These are phyloP conservation scores for Dryomyza anilis DNA, from an alignment of 2,888 invertebrate genomes.

Conservation along the genomic window DNA sequence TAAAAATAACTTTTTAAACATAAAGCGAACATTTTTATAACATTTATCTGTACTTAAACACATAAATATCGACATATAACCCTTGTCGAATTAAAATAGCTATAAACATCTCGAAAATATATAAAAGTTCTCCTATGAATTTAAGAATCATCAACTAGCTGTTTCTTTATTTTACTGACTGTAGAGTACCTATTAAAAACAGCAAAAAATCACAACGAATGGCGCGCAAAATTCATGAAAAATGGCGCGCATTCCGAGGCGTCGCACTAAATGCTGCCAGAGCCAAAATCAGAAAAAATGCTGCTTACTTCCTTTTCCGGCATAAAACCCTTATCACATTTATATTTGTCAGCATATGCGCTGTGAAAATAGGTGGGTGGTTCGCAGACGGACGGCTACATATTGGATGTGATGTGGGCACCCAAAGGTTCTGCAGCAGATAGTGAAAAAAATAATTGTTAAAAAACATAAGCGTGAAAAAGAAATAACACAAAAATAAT, in stretches of 20 bases:
- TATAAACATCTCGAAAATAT: background rate
- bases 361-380: background rate
- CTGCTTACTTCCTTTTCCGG: slow-evolving; percentile 9
- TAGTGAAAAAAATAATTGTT: slow-evolving; percentile 14
- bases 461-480: slow-evolving; percentile 11
- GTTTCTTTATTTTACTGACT: too few species aligned
- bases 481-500: background rate
- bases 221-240: background rate
- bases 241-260: slow-evolving; percentile 9
- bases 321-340: slow-evolving; percentile 11
- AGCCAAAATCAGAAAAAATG: background rate
- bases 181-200: too few species aligned
- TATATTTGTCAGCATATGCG: slow-evolving; percentile 15
- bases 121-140: too few species aligned
- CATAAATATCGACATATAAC: too few species aligned
- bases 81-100: background rate
- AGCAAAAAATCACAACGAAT: background rate
- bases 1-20: too few species aligned
- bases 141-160: too few species aligned
- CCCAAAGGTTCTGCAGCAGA: slow-evolving; percentile 1
- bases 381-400: background rate
- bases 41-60: too few species aligned
- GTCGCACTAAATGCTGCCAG: background rate
- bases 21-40: too few species aligned
- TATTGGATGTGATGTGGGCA: too few species aligned